Conservation (phyloP, 2,888 invertebrate species). For the Taphrorychus bicolor region DNA sequence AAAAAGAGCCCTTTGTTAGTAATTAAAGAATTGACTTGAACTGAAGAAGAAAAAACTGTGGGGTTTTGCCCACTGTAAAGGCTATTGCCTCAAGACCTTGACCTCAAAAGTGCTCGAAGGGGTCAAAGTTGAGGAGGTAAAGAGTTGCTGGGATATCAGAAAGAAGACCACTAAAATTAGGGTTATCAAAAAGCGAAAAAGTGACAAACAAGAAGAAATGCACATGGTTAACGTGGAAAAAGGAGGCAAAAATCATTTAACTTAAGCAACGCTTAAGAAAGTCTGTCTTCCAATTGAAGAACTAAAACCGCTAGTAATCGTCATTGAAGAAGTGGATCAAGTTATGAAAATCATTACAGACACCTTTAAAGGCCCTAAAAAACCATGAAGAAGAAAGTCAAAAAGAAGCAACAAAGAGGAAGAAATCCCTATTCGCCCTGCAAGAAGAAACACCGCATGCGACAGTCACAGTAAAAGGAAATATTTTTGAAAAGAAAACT, state of each 20-base stretch:
- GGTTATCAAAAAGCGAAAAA: constrained; percentile 54
- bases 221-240: constrained; percentile 51
- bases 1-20: too few relatives aligned
- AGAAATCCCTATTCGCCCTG: constrained; percentile 51
- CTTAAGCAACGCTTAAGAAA: constrained; percentile 48
- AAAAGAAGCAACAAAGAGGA: constrained; percentile 54
- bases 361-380: constrained; percentile 42
- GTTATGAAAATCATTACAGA: constrained; percentile 41
- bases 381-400: constrained; percentile 44
- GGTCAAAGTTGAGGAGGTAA: constrained; percentile 51
- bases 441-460: constrained; percentile 43
- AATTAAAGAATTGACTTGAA: too few relatives aligned
- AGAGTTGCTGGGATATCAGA: constrained; percentile 47
- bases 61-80: too few relatives aligned
- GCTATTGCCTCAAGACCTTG: too few relatives aligned
- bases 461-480: constrained; percentile 52
- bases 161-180: constrained; percentile 53
- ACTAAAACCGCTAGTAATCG: constrained; percentile 43
- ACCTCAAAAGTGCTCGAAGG: constrained; percentile 52
- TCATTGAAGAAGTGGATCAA: constrained; percentile 54
- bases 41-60: too few relatives aligned
- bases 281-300: constrained; percentile 50
- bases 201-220: constrained; percentile 51
- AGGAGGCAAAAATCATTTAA: constrained; percentile 50
- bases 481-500: neutral